Conservation (phyloP, 2,888 invertebrate species). For the Ochropleura plecta region DNA sequence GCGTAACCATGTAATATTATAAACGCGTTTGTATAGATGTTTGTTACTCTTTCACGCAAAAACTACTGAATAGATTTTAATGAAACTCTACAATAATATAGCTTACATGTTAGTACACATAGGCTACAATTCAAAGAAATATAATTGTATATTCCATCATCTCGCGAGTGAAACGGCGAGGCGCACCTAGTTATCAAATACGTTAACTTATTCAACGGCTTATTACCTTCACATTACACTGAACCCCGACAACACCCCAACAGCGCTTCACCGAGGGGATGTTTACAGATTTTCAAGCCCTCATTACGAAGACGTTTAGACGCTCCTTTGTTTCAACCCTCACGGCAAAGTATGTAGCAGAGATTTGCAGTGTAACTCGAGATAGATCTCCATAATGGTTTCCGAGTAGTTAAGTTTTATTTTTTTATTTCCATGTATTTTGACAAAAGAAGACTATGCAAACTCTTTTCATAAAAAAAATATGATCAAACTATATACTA, state of each 20-base stretch:
- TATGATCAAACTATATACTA: background rate
- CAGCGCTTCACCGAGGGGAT: constrained; percentile 20
- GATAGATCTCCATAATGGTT: background rate
- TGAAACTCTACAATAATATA: too few species aligned
- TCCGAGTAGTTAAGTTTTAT: too few species aligned
- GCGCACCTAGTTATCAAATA: background rate
- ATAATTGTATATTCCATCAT: too few species aligned
- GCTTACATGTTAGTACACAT: too few species aligned
- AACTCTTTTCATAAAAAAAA: background rate
- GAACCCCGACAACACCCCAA: constrained; percentile 11
- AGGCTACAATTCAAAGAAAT: too few species aligned
- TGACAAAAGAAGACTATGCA: too few species aligned
- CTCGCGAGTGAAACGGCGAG: too few species aligned
- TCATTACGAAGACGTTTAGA: constrained; percentile 48
- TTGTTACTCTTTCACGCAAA: too few species aligned
- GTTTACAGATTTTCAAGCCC: constrained; percentile 43
- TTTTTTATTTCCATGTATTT: too few species aligned
- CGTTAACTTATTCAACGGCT: background rate
- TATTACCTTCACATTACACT: constrained; percentile 2
- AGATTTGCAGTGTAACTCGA: constrained; percentile 24
- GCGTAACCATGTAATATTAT: too few species aligned
- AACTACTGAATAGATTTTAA: too few species aligned
- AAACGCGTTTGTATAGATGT: too few species aligned
- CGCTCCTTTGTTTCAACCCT: constrained; percentile 45
- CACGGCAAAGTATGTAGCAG: constrained; percentile 19